Evolutionary conservation across 2,113 vertebrate species (phyloP).

Genomic region (Ictidomys tridecemlineatus): DNA sequence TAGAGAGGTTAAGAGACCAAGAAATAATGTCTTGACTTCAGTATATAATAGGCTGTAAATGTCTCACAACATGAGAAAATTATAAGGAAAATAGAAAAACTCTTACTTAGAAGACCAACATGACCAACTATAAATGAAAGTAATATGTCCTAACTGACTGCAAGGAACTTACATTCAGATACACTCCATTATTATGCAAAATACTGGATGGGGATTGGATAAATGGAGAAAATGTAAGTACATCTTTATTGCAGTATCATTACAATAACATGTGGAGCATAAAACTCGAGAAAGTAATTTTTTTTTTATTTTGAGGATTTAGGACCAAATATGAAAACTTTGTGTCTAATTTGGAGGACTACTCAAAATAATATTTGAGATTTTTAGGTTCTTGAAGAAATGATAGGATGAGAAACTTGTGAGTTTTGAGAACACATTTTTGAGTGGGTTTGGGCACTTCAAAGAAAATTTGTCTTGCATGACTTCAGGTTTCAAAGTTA

Average conservation of each 20-base stretch:
- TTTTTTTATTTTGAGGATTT: constrained; percentile 5
- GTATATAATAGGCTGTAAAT: neutral
- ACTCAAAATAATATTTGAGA: neutral
- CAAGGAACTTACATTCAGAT: neutral
- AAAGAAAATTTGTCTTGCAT: neutral
- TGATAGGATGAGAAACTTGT: neutral
- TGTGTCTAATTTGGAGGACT: neutral
- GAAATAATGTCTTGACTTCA: neutral
- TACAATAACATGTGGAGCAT: neutral
- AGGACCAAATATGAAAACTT: neutral
- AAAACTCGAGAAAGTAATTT: neutral
- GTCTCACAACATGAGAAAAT: neutral
- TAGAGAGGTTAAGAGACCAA: neutral
- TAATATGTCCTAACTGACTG: neutral
- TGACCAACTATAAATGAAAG: neutral
- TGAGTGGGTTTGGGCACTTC: neutral
- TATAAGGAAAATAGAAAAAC: constrained; percentile 7
- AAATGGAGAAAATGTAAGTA: constrained; percentile 21
- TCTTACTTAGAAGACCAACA: neutral
- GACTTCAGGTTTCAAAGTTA: constrained; percentile 30
- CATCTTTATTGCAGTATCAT: neutral
- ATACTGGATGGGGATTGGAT: neutral
- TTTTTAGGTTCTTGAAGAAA: neutral
- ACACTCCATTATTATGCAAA: neutral
- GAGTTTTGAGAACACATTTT: neutral